phyloP scores from a whole-genome alignment of 2,113 vertebrate species.

The Gallinago jamesoni region DNA sequence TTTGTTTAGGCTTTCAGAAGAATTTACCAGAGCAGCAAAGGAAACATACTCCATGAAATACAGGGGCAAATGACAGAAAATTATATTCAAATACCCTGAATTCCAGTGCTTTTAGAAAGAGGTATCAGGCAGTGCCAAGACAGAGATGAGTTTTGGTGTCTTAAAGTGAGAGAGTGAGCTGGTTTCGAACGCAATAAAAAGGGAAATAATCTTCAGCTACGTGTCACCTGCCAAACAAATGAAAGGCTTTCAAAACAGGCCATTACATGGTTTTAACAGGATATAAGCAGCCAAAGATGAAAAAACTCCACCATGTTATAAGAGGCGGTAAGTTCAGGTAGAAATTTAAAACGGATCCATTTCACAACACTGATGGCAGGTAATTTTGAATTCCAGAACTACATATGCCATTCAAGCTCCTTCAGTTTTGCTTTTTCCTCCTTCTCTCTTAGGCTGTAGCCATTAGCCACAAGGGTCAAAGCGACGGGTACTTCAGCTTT shows the following conservation, averaged over 20 bases:
- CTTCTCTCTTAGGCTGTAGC: background rate
- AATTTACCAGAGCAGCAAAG: background rate
- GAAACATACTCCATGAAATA: background rate
- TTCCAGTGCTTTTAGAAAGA: no score
- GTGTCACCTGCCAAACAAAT: background rate
- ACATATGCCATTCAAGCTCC: background rate
- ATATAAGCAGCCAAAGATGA: background rate
- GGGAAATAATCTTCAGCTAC: background rate
- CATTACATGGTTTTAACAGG: background rate
- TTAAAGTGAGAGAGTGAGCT: background rate
- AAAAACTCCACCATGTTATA: background rate
- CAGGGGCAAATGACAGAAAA: background rate
- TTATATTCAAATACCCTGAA: background rate
- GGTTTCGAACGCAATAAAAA: constrained; percentile 8
- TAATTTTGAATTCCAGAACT: background rate
- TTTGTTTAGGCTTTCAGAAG: background rate
- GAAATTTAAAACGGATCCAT: background rate
- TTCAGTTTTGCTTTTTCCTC: background rate
- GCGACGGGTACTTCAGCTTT: background rate
- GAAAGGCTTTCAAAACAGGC: background rate
- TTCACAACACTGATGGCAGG: background rate
- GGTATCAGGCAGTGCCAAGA: background rate
- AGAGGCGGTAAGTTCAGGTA: background rate
- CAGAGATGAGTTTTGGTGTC: background rate
- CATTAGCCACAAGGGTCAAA: background rate